These are phyloP conservation scores for Xestia rhomboidea DNA, from an alignment of 2,888 invertebrate genomes.

Conservation along the genomic window DNA sequence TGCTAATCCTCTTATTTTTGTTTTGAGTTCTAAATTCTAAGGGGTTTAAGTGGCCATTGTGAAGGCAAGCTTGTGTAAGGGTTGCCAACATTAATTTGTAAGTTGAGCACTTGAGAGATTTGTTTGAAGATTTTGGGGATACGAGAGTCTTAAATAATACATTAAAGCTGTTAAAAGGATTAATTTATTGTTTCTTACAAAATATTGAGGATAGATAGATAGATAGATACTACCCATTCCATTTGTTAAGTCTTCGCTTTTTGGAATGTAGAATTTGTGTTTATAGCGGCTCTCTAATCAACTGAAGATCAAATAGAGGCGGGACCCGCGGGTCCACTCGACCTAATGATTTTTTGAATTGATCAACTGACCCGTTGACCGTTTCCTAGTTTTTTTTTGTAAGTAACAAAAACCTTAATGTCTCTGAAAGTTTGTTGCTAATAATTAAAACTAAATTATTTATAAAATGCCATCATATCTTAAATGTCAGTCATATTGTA, in stretches of 20 bases:
- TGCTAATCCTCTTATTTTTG: constrained; percentile 24
- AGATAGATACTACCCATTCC: too few species aligned
- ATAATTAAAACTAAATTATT: constrained; percentile 35
- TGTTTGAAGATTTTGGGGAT: neutral
- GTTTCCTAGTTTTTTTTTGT: neutral
- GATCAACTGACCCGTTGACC: too few species aligned
- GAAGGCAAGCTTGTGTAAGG: neutral
- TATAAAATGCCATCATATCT: constrained; percentile 53
- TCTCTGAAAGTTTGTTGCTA: constrained; percentile 48
- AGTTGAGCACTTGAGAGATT: constrained; percentile 3
- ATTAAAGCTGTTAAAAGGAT: neutral
- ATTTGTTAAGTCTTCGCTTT: neutral
- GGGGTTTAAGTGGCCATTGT: constrained; percentile 33
- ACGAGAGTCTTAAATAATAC: neutral
- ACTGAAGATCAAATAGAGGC: too few species aligned
- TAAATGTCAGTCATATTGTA: constrained; percentile 62
- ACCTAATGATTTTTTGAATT: too few species aligned
- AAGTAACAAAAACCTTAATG: neutral
- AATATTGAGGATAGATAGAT: neutral
- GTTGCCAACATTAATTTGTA: constrained; percentile 1
- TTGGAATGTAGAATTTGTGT: neutral
- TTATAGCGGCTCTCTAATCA: neutral
- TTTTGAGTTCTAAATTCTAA: constrained; percentile 14
- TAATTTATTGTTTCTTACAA: neutral
- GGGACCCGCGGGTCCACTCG: too few species aligned